Percentiles rank a stretch among this genome's conserved stretches.
Conservation (phyloP, 2,888 invertebrate species). For the Leptinotarsa tumamoca region DNA sequence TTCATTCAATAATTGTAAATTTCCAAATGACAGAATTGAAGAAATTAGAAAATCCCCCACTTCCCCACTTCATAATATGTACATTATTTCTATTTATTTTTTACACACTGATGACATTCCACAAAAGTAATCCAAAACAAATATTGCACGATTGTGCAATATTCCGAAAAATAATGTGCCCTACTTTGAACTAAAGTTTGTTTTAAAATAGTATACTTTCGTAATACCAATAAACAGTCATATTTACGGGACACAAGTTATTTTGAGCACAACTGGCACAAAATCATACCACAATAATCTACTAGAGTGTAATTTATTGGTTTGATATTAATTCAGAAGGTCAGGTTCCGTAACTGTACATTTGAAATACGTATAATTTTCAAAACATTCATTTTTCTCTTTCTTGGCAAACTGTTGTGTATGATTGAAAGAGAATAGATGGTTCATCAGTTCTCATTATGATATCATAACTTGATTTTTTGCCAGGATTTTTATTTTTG, state of each 20-base stretch:
- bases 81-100: background rate
- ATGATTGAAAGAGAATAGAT: too few species aligned
- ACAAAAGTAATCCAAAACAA: background rate
- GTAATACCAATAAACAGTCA: slow-evolving; percentile 9
- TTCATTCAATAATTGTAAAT: too few species aligned
- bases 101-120: slow-evolving; percentile 1
- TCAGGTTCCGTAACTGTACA: background rate
- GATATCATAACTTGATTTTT: too few species aligned
- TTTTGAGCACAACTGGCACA: slow-evolving; percentile 1
- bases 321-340: background rate
- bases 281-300: background rate
- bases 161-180: background rate
- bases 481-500: too few species aligned
- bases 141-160: slow-evolving; percentile 6
- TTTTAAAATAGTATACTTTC: slow-evolving; percentile 9
- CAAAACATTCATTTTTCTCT: too few species aligned
- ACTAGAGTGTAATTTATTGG: background rate
- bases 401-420: too few species aligned
- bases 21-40: too few species aligned
- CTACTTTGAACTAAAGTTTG: slow-evolving; percentile 8
- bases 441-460: too few species aligned
- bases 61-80: background rate
- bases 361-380: too few species aligned
- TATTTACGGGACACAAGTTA: slow-evolving; percentile 6
- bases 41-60: too few species aligned